Evolutionary conservation across 92 coral and sea anemone species (phyloP).

Genomic region (Zoanthus gigantus): DNA sequence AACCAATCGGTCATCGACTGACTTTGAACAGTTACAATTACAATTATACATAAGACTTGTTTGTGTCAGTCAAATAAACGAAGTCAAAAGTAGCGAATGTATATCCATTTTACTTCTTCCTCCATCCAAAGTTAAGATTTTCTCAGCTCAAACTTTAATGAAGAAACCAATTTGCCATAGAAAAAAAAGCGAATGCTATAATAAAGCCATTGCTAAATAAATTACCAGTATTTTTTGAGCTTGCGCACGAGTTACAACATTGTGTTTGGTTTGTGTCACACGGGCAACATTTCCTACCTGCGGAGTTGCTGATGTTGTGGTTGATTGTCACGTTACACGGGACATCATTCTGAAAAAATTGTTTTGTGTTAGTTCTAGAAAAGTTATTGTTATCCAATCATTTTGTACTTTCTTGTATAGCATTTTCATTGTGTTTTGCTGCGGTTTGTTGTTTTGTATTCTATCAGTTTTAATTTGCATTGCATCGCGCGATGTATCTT

Average conservation of each 20-base stretch:
- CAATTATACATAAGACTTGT: no score
- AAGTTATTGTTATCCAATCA: not conserved
- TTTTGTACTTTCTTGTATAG: not conserved
- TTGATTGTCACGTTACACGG: not conserved
- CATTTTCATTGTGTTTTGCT: no score
- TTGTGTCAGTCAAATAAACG: no score
- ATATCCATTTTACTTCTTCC: no score
- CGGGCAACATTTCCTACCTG: constrained; percentile 65
- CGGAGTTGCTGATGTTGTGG: not conserved
- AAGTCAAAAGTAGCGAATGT: no score
- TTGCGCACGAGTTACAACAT: constrained; percentile 68
- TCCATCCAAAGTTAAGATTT: not conserved
- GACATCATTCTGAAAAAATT: constrained; percentile 6
- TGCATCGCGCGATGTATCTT: no score
- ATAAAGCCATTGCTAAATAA: not conserved
- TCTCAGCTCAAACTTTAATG: not conserved
- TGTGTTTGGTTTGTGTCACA: constrained; percentile 54
- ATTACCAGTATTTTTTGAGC: constrained; percentile 19
- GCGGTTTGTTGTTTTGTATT: no score
- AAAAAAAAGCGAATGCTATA: not conserved
- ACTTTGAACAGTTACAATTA: no score
- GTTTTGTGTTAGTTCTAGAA: not conserved
- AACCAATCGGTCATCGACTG: no score
- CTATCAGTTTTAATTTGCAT: no score
- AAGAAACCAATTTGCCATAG: not conserved